Conservation (phyloP, 1,140 invertebrate species). For the Sipha flava region DNA sequence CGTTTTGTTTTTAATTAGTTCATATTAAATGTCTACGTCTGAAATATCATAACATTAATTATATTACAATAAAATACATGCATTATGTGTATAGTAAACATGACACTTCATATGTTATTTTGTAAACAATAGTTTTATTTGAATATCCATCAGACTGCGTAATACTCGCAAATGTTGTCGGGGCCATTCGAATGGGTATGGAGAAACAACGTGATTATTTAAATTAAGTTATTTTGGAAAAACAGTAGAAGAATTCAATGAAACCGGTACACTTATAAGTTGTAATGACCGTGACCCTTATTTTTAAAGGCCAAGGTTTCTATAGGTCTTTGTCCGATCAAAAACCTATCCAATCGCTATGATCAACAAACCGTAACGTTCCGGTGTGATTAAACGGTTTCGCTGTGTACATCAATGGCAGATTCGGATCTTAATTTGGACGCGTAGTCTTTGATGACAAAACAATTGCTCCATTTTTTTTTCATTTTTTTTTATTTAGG, state of each 20-base stretch:
- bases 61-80: too few relatives aligned
- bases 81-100: too few relatives aligned
- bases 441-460: background rate
- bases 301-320: constrained; percentile 1
- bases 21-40: too few relatives aligned
- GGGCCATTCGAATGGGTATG: too few relatives aligned
- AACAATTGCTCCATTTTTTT: background rate
- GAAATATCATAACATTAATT: too few relatives aligned
- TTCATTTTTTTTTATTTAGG: too few relatives aligned
- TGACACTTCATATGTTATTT: too few relatives aligned
- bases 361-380: background rate
- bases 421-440: background rate
- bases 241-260: too few relatives aligned
- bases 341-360: background rate
- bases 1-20: too few relatives aligned
- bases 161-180: too few relatives aligned
- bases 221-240: background rate
- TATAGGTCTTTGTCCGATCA: background rate
- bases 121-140: too few relatives aligned
- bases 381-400: background rate
- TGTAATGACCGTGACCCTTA: background rate
- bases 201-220: background rate
- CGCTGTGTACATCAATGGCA: background rate
- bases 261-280: background rate
- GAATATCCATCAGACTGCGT: too few relatives aligned